These are phyloP conservation scores for Ctenomys sociabilis DNA, from an alignment of 2,113 vertebrate species.

Conservation along the genomic window DNA sequence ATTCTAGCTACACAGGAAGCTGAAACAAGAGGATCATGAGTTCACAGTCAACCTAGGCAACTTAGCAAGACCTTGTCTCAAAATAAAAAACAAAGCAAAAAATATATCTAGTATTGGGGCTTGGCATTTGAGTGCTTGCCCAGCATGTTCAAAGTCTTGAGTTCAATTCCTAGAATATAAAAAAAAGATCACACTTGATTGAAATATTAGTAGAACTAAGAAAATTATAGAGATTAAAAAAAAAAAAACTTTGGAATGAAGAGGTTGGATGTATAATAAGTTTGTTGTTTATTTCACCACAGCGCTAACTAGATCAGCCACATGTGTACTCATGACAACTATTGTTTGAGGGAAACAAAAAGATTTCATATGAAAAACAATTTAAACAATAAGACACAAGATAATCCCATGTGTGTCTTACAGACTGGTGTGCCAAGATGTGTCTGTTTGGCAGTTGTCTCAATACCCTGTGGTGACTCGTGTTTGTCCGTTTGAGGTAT, in stretches of 20 bases:
- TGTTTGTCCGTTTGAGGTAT: not conserved
- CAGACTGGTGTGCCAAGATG: not conserved
- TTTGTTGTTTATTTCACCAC: not conserved
- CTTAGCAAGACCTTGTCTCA: not conserved
- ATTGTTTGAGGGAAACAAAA: slow-evolving; percentile 14
- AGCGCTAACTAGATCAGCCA: not conserved
- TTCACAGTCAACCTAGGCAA: not conserved
- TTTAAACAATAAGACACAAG: not conserved
- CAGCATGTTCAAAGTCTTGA: not conserved
- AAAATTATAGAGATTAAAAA: not conserved
- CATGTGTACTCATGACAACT: not conserved
- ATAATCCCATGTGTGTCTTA: not conserved
- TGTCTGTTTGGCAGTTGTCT: not conserved
- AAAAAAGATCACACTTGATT: not conserved
- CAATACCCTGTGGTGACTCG: not conserved
- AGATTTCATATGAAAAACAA: not conserved
- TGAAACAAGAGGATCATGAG: not conserved
- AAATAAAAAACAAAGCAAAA: not conserved
- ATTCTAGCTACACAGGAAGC: not conserved
- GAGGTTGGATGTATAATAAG: not conserved
- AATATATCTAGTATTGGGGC: not conserved
- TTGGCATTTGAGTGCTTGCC: not conserved
- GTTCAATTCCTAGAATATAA: not conserved
- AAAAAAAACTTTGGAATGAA: not conserved
- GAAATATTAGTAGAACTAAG: not conserved